A percentile compares a stretch with the other conserved stretches of the same genome.
Evolutionary conservation across 2,797 vertebrate species (phyloP).

Genomic region (Epinephelus coioides): DNA sequence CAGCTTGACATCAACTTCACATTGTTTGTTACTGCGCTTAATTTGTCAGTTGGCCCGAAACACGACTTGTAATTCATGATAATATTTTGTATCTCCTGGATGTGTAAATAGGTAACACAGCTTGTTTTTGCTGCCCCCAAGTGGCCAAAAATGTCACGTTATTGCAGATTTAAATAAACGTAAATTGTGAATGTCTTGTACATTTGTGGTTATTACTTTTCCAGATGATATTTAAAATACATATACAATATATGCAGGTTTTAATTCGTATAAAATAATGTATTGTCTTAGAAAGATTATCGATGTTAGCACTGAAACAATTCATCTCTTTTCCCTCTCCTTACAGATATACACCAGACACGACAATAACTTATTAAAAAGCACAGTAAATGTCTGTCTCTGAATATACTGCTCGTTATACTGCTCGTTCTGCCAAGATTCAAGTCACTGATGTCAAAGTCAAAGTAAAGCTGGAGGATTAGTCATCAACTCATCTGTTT

Average conservation of each 20-base stretch:
- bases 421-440: neutral
- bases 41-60: neutral
- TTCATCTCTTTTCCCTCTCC: no score
- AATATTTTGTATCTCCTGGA: no score
- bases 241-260: no score
- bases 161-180: neutral
- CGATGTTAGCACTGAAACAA: no score
- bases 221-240: neutral
- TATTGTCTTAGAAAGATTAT: no score
- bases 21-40: no score
- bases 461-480: neutral
- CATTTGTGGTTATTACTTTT: neutral
- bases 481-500: slow-evolving; percentile 3
- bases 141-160: neutral
- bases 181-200: neutral
- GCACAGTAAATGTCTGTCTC: neutral
- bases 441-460: neutral
- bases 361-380: no score
- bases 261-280: no score
- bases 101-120: no score
- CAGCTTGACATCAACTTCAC: no score
- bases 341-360: no score
- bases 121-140: neutral
- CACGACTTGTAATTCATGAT: neutral
- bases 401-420: neutral